Base-by-base conservation (phyloP, 2,888 invertebrate species). In the Chymomyza fuscimana region DNA sequence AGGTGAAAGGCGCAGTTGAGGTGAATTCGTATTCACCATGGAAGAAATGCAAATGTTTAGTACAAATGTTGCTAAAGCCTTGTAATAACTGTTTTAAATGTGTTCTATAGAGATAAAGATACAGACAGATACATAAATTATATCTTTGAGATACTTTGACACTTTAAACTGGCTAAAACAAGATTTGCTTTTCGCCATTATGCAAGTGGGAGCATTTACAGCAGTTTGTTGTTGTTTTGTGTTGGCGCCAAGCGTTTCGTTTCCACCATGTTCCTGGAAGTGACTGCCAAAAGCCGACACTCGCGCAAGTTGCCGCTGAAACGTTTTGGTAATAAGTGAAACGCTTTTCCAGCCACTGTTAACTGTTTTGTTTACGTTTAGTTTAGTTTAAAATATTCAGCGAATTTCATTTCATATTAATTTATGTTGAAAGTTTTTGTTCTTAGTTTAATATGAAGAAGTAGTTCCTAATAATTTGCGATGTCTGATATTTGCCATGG, bases 251-350 rank as follows among this genome's bases (percentile, higher is more conserved):
- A 46, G 25, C 54, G 63, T 79, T 77, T 60, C 74, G 9, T 5
- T 72, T 36, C 74, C 88, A 87, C 77, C 81, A 78, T 69, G 63
- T 82, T 79, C 73, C 79, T 75, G 72, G 74, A 70, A 73, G 22
- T 5, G 29, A 6, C 58, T 63, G 78, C 67, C 72, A 63, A 46
- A 65, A 22, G 22, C 25, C 50, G 58, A 12, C 50, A 15, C 19
- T 59, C 32, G 15, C 51, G 51, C 25, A 25, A 25, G 16, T 46
- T 50, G n/a, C 50, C 61, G 61, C 51, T 46, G 15, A 29, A 40
- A 36, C 79, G 16, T 52, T 64, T 22, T 50, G 46, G 36, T 59
- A 67, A 46, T 72, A 76, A 69, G 69, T 54, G 63, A 68, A 63
- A 72, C 52, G 25, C 22, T 9, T 32, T 46, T 19, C 22, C 56